Base-by-base conservation (phyloP, 2,888 invertebrate genomes). In the Zonitis immaculata region DNA sequence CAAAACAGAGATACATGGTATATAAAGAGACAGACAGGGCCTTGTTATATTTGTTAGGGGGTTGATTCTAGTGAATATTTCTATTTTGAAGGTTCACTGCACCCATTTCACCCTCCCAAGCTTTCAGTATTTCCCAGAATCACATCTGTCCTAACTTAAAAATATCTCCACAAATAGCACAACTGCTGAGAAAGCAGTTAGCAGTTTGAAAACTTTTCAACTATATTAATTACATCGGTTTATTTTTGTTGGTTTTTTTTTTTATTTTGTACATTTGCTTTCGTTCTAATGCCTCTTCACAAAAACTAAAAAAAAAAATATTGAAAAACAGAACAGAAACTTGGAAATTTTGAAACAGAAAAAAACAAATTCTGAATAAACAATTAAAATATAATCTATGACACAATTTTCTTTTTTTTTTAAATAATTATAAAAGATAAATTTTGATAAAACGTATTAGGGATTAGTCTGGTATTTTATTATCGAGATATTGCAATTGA, bases 101-200 rank as follows among this genome's bases (percentile, higher is more conserved):
- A 60, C 63, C 56, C 58, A 42, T 44, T 52, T 45, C 47, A 51
- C 56, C 54, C 56, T 52, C 55, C 59, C 44, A 22, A 32, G 47
- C 30, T 22, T 30, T 35, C 26, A 47, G 48, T 50, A 50, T 54
- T 66, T 66, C 68, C 60, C 56, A 64, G 68, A 68, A 68, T 59
- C 64, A 62, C 68, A 68, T 68, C 69, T 69, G 69, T 63, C 66
- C 60, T 56, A 54, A 58, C 59, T 61, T 66, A 62, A 63, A 66
- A 68, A 69, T 68, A 66, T 63, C 66, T 58, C 57, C 58, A 57
- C 55, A 54, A 50, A 66, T 30, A 44, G 55, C 59, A 61, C 58
- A 58, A 59, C 61, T 35, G 35, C 35, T 35, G 35, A 35, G 35
- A 35, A 35, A 35, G 35, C 35, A 35, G 35, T 35, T 35, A 35